Evolutionary conservation across 2,888 invertebrate genomes (phyloP), one percentile per base, ranked within the genome.

Genomic region (Tolmerus cingulatus): DNA sequence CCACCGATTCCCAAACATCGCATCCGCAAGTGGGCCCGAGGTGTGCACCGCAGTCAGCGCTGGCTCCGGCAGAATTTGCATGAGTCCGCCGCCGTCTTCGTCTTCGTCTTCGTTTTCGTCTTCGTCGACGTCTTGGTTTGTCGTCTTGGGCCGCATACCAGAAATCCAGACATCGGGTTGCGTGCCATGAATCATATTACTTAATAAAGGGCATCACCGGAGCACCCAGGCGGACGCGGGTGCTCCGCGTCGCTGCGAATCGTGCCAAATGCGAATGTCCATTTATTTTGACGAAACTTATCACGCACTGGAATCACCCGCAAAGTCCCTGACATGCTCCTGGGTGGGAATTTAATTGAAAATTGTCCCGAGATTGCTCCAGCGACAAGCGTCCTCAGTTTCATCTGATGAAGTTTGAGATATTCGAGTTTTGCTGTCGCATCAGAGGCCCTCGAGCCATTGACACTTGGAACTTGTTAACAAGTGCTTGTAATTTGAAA

Each of bases 141-240:
- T 46, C 19, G 23, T 19, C n/a, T 19, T 40, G 19, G 43, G 23
- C 78, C 43, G 78, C 78, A 78, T 40, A 37, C 78, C 78, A 37
- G 43, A 78, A 12, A n/a, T 23, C 78, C 78, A 37, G 23, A 78
- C 23, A n/a, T 23, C 40, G 23, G 23, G 23, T 46, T 78, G 43
- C 78, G 78, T 78, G 79, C 51, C 51, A 27, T 79, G 79, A 79
- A 79, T 79, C 79, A 79, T 79, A 79, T 51, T 51, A 46, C 27
- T 46, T 51, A 79, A 79, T 79, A 51, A 51, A 46, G 46, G 27
- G 16, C 79, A 7, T 34, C 7, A 34, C 7, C 34, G 34, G 34
- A 34, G 34, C 34, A 34, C 34, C 34, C 34, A 7, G 7, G 34
- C 34, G 34, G 4, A 5, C 4, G 9, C 23, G 46, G 46, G 51